A percentile compares a stretch with the other conserved stretches of the same genome.
These are phyloP conservation scores for Glaucopsyche alexis DNA, from an alignment of 2,888 invertebrate genomes.

Conservation along the genomic window DNA sequence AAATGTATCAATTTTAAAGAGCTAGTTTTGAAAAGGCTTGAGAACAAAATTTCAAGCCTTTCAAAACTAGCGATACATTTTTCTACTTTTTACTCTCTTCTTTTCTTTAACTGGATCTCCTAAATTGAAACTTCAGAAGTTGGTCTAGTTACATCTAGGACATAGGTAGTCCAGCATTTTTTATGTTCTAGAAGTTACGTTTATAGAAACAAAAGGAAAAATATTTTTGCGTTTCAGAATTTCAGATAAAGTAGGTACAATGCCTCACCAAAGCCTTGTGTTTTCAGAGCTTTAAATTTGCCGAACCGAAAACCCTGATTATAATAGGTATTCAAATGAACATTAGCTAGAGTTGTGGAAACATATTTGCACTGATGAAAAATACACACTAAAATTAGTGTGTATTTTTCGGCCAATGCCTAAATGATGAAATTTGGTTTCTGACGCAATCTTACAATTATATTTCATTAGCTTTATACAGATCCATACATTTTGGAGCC, in stretches of 20 bases:
- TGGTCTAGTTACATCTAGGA: no score
- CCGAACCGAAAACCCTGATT: no score
- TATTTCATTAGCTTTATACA: neutral
- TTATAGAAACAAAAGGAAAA: neutral
- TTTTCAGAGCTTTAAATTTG: no score
- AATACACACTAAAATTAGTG: slow-evolving; percentile 1
- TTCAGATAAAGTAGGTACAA: neutral
- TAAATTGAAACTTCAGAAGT: no score
- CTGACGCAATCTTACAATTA: neutral
- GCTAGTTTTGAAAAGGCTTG: neutral
- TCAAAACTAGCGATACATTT: no score
- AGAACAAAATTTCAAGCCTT: no score
- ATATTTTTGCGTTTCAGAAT: neutral
- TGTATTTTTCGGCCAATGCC: no score
- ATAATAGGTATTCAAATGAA: neutral
- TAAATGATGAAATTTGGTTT: neutral
- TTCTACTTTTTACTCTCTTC: no score
- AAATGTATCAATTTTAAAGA: neutral
- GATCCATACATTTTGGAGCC: neutral
- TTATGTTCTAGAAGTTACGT: no score
- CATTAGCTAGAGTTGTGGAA: neutral
- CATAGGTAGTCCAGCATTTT: no score
- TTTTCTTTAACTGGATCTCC: no score
- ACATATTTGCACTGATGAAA: neutral
- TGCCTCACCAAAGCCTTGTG: neutral